These are phyloP conservation scores for Aricia artaxerxes DNA, from an alignment of 2,888 invertebrate genomes.

Conservation along the genomic window DNA sequence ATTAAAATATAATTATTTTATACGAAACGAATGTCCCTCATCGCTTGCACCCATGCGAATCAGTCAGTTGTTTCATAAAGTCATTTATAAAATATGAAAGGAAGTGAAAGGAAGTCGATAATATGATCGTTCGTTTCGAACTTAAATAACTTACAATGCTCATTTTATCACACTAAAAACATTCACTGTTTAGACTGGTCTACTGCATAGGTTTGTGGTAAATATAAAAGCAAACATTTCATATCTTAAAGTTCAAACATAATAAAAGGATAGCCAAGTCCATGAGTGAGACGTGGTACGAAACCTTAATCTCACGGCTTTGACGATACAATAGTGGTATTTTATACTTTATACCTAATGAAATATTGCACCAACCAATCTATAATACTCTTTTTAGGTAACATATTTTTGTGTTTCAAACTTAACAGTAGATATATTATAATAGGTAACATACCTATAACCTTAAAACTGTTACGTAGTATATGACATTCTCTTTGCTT, in stretches of 20 bases:
- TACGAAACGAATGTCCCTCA: constrained; percentile 58
- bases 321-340: not conserved
- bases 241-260: not conserved
- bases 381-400: constrained; percentile 31
- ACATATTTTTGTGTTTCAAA: constrained; percentile 35
- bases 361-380: constrained; percentile 1
- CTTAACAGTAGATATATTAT: constrained; percentile 29
- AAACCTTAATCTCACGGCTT: not conserved
- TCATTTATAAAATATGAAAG: constrained; percentile 47
- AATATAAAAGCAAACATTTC: constrained; percentile 25
- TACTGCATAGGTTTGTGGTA: not conserved
- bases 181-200: constrained; percentile 8
- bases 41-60: constrained; percentile 66
- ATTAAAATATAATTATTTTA: constrained; percentile 33
- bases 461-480: constrained; percentile 41
- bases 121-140: constrained; percentile 69
- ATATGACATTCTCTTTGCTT: constrained; percentile 36
- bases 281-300: not conserved
- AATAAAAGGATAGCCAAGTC: not conserved
- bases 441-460: constrained; percentile 36
- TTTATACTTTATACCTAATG: too few species aligned
- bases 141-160: constrained; percentile 62
- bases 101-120: constrained; percentile 72
- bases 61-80: constrained; percentile 55
- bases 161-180: constrained; percentile 50